Percentiles rank a stretch among this genome's conserved stretches.
phyloP scores from a whole-genome alignment of 1,140 invertebrate species.

The Drosophila murphyi region DNA sequence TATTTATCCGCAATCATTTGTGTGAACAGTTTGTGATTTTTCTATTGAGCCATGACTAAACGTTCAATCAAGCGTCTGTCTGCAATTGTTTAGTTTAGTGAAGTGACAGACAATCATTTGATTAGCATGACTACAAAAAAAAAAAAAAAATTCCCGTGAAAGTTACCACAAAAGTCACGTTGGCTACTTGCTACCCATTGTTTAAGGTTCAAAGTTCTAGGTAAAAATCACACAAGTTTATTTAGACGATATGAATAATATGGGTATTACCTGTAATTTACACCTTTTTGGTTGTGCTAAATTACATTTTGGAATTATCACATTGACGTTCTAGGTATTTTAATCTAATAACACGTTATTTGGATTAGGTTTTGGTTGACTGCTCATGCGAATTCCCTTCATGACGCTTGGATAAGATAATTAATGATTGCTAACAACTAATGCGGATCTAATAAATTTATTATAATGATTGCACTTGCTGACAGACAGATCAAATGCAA shows the following conservation, averaged over 20 bases:
- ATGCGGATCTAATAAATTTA: background rate
- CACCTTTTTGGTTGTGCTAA: conserved; percentile 10
- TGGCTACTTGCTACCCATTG: conserved; percentile 6
- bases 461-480: background rate
- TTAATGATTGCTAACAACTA: background rate
- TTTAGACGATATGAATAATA: conserved; percentile 2
- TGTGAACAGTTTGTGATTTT: conserved; percentile 37
- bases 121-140: conserved; percentile 43
- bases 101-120: conserved; percentile 48
- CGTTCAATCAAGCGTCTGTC: conserved; percentile 24
- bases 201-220: conserved; percentile 1
- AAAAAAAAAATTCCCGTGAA: too few relatives aligned
- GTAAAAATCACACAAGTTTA: conserved; percentile 8
- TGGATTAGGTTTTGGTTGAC: conserved; percentile 22
- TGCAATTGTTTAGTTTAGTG: conserved; percentile 39
- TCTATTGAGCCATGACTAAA: conserved; percentile 42
- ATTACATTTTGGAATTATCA: conserved; percentile 14
- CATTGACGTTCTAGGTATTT: background rate
- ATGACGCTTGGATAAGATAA: conserved; percentile 6
- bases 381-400: conserved; percentile 10
- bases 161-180: conserved; percentile 41
- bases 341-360: conserved; percentile 10
- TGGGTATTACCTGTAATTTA: conserved; percentile 21
- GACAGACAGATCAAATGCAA: background rate
- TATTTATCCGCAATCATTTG: conserved; percentile 7